Percentiles rank a stretch among this genome's conserved stretches.
These are phyloP conservation scores for Leptopilina syphax DNA, from an alignment of 2,888 invertebrate genomes.

Conservation along the genomic window DNA sequence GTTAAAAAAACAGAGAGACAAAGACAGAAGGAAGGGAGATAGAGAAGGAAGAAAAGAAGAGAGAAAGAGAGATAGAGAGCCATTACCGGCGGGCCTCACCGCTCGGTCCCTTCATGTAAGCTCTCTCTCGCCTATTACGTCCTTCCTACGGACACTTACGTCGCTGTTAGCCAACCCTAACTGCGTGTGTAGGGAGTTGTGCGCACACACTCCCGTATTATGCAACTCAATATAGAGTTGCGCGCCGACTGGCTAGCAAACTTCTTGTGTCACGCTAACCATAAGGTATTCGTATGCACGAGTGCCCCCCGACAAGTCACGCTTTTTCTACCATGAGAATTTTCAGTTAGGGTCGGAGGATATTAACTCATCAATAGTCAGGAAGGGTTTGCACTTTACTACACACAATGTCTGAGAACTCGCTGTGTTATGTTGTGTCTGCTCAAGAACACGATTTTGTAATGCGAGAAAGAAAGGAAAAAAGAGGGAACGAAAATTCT, in stretches of 20 bases:
- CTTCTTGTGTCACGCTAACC: constrained; percentile 63
- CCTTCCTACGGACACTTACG: constrained; percentile 41
- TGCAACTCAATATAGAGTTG: constrained; percentile 64
- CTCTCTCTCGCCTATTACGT: constrained; percentile 45
- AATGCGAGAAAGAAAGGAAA: no score
- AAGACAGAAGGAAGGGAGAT: background rate
- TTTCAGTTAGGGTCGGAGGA: constrained; percentile 9
- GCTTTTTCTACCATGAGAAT: constrained; percentile 16
- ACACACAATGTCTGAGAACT: no score
- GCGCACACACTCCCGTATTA: constrained; percentile 56
- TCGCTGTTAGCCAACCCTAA: constrained; percentile 43
- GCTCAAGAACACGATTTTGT: no score
- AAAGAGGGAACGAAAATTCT: no score
- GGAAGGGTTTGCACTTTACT: no score
- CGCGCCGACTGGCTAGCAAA: constrained; percentile 56
- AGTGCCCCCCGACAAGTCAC: constrained; percentile 33
- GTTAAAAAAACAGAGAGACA: no score
- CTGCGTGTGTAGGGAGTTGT: constrained; percentile 24
- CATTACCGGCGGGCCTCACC: constrained; percentile 5
- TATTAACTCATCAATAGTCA: constrained; percentile 16
- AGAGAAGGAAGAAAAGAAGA: background rate
- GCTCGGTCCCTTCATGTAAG: constrained; percentile 44
- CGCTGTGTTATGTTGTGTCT: no score
- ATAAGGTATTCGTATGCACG: constrained; percentile 33
- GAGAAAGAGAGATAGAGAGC: no score